Conservation (phyloP, 2,113 vertebrate genomes). For the Colinus virginianus region DNA sequence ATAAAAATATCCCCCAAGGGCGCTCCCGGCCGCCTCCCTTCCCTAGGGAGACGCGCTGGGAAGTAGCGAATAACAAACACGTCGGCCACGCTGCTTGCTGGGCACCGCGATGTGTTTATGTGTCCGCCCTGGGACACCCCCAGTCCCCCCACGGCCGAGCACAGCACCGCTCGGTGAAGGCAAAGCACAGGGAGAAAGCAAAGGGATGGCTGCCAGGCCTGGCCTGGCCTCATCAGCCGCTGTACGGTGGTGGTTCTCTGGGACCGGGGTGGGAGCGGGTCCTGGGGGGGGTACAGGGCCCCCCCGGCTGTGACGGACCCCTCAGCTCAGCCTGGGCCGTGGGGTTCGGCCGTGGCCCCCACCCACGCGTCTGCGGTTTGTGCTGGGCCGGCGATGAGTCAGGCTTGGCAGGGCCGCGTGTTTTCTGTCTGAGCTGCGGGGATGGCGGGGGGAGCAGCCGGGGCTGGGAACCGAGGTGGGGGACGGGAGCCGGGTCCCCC, state of each 20-base stretch:
- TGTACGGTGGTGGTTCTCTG: too few species aligned
- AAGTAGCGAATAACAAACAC: background rate
- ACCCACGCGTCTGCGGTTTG: background rate
- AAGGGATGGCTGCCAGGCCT: background rate
- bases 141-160: background rate
- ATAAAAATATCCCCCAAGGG: rapidly evolving
- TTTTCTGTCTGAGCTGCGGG: background rate
- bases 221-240: background rate
- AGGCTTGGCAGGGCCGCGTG: background rate
- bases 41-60: background rate
- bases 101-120: background rate
- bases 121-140: background rate
- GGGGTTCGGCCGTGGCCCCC: rapidly evolving
- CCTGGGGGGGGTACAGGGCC: rapidly evolving
- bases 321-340: rapidly evolving
- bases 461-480: rapidly evolving
- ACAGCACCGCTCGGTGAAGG: background rate
- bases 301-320: background rate
- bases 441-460: background rate
- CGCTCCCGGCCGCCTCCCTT: too few species aligned
- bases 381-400: background rate
- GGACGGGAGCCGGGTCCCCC: background rate
- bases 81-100: background rate
- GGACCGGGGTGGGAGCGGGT: background rate
- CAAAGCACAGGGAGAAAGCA: background rate